Conservation (phyloP, 2,888 invertebrate species). For the Laothoe populi region DNA sequence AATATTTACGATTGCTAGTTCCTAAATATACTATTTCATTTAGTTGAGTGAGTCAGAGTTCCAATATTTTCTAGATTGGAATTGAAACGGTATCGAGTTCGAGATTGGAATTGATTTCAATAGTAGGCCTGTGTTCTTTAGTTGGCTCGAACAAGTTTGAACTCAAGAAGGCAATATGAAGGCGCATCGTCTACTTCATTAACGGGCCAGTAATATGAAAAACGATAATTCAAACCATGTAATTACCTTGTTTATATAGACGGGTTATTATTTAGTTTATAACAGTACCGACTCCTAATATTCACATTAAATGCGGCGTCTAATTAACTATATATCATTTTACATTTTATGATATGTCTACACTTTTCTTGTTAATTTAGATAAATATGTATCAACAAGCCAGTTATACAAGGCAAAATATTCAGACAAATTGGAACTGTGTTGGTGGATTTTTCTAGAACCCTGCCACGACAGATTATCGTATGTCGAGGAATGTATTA, state of each 20-base stretch:
- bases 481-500: too few species aligned
- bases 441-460: neutral
- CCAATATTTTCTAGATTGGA: too few species aligned
- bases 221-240: constrained; percentile 48
- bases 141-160: constrained; percentile 40
- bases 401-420: neutral
- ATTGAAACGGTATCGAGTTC: too few species aligned
- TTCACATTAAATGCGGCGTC: constrained; percentile 16
- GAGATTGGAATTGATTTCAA: too few species aligned
- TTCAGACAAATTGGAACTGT: neutral
- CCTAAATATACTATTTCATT: too few species aligned
- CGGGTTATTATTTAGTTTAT: constrained; percentile 35
- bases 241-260: constrained; percentile 44
- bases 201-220: constrained; percentile 42
- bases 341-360: constrained; percentile 5
- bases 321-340: constrained; percentile 17
- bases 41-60: too few species aligned
- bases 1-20: too few species aligned
- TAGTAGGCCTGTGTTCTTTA: too few species aligned
- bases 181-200: constrained; percentile 46
- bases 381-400: neutral
- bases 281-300: neutral
- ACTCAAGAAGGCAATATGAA: constrained; percentile 31
- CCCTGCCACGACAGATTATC: too few species aligned
- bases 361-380: constrained; percentile 34